Conservation (phyloP, 2,113 vertebrate species). For the Columbina picui region DNA sequence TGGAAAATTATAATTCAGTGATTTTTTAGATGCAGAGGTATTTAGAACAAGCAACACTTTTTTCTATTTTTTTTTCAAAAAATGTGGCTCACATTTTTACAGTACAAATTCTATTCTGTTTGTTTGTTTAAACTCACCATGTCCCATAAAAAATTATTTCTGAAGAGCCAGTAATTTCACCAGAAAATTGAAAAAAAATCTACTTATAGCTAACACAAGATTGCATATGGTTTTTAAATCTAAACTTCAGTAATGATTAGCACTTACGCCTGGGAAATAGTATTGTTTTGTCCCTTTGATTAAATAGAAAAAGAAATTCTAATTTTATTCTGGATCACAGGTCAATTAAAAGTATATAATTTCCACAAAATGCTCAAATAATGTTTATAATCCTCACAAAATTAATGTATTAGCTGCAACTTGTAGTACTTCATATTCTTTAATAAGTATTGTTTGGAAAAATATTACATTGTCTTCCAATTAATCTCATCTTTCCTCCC, state of each 20-base stretch:
- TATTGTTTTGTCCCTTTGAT: neutral
- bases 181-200: neutral
- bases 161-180: neutral
- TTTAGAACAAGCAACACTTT: neutral
- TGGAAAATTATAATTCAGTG: accelerated
- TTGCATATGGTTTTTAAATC: neutral
- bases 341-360: neutral
- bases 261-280: neutral
- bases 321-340: neutral
- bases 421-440: neutral
- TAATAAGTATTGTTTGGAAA: neutral
- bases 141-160: neutral
- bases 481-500: neutral
- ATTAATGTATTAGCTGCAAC: neutral
- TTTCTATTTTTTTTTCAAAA: neutral
- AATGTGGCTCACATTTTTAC: neutral
- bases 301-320: neutral
- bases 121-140: neutral
- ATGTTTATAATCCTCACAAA: neutral
- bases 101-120: neutral
- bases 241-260: neutral
- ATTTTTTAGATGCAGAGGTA: neutral
- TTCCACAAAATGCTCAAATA: neutral
- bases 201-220: neutral
- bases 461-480: neutral